Evolutionary conservation across 2,113 vertebrate genomes (phyloP), one percentile per base, ranked within the genome.

Genomic region (Sylvietta virens): DNA sequence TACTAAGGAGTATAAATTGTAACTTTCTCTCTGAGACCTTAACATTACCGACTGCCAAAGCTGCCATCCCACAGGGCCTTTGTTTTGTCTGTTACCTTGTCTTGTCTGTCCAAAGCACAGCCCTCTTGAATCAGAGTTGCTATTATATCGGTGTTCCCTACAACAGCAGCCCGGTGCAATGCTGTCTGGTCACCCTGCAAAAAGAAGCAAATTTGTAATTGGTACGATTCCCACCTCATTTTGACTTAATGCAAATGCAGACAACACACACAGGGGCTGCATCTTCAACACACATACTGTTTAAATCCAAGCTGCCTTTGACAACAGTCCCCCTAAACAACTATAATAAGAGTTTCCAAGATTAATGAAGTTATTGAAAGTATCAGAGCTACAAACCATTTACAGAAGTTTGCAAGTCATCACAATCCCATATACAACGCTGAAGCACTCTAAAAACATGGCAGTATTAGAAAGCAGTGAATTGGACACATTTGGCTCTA

Each of bases 111-210:
- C 98, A 99, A 97, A 77, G 99, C 98, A 91, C 99, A 99, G 3
- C 99, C 99, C 96, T 99, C 99, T 88, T 98, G 99, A 94, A 99
- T 97, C 74, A 99, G 98, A 28, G 98, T 97, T 4, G 98, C 95
- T 84, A 99, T 98, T 87, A 99, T 71, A 28, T 99, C 98, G 0
- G 97, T 97, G 97, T 99, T 99, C 80, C 99, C 99, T 97, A 99
- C 98, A 72, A 99, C 98, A 5, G 99, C 98, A 53, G 99, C 99
- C 62, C 99, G 98, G 78, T 99, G 99, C 85, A 99, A 66, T 3
- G 99, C 99, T 6, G 99, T 99, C 98, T 99, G 99, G 77, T 99
- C 98, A 27, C 99, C 98, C 99, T 99, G 98, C 48, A 90, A 80
- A 64, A 77, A 74, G 53, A 96, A 72, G 81, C 47, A 72, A 15